phyloP scores from a whole-genome alignment of 2,113 vertebrate species.

The Fulmarus glacialis region DNA sequence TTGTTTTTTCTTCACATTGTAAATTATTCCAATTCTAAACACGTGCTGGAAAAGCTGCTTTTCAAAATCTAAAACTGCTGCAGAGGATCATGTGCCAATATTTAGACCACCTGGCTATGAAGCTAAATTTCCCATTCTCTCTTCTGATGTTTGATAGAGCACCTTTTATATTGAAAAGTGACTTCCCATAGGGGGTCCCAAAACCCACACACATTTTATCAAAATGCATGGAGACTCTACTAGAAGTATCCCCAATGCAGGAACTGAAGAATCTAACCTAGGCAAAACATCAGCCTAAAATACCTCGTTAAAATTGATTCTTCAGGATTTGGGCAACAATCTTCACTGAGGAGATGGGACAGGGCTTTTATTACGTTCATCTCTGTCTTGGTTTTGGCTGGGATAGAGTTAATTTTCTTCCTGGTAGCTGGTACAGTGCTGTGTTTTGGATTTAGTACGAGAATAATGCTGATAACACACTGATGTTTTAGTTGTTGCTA shows the following conservation, averaged over 20 bases:
- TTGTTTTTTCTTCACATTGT: slow-evolving; percentile 44
- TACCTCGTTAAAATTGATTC: neutral
- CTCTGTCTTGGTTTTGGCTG: no score
- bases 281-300: neutral
- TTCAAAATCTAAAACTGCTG: slow-evolving; percentile 64
- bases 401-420: no score
- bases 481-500: no score
- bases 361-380: neutral
- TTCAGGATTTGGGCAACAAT: neutral
- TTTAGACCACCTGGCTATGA: slow-evolving; percentile 41
- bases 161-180: neutral
- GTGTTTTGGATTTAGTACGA: no score
- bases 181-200: neutral
- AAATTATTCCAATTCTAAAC: slow-evolving; percentile 61
- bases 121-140: neutral
- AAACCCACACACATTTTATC: neutral
- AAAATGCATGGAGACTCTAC: neutral
- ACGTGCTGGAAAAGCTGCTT: slow-evolving; percentile 56
- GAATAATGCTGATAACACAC: no score
- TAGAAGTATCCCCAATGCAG: neutral
- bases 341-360: neutral
- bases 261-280: neutral
- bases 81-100: slow-evolving; percentile 35
- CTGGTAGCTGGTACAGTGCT: no score
- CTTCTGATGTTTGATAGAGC: neutral